A percentile compares a stretch with the other conserved stretches of the same genome.
These are phyloP conservation scores for Craterocephalus amniculus DNA, from an alignment of 2,797 vertebrate genomes.

Conservation along the genomic window DNA sequence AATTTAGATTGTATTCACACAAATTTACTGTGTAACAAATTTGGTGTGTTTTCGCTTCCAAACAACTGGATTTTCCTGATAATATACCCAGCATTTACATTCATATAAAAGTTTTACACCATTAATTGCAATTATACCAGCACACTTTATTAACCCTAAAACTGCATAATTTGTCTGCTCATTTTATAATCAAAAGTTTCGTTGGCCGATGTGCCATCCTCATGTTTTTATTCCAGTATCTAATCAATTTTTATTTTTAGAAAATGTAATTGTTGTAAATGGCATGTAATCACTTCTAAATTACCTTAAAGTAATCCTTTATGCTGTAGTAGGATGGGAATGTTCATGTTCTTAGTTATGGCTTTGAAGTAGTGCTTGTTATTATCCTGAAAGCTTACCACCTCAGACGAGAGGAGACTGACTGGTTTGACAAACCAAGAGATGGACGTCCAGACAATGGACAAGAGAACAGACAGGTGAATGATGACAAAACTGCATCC, in stretches of 20 bases:
- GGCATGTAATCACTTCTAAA: conserved; percentile 23
- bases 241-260: conserved; percentile 5
- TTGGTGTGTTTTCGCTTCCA: neutral
- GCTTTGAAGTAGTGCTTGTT: conserved; percentile 74
- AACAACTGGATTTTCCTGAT: neutral
- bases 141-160: conserved; percentile 28
- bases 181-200: neutral
- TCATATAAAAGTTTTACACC: conserved; percentile 7
- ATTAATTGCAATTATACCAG: conserved; percentile 15
- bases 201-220: conserved; percentile 7
- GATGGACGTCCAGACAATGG: conserved; percentile 90
- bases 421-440: conserved; percentile 98
- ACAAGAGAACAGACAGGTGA: conserved; percentile 92
- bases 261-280: neutral
- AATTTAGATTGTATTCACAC: neutral
- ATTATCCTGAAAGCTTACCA: conserved; percentile 94
- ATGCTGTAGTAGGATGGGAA: conserved; percentile 27
- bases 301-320: conserved; percentile 8
- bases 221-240: conserved; percentile 1
- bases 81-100: conserved; percentile 62
- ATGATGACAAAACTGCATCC: conserved; percentile 6
- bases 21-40: neutral
- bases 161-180: conserved; percentile 11
- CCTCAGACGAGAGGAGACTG: conserved; percentile 94
- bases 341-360: conserved; percentile 55